Evolutionary conservation across 1,140 invertebrate species (phyloP), one percentile per base, ranked within the genome.

Genomic region (Danaus plexippus): DNA sequence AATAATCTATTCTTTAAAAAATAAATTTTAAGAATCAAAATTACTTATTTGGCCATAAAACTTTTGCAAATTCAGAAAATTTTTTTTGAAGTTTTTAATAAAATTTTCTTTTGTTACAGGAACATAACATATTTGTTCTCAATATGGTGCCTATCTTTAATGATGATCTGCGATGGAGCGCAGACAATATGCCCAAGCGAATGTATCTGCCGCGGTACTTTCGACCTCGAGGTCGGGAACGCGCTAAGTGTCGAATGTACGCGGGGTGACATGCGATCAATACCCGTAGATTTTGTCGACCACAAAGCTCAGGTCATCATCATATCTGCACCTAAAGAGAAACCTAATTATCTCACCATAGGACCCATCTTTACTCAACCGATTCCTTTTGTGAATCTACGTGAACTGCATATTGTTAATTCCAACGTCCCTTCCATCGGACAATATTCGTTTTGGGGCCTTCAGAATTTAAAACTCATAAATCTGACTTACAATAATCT

Each of bases 371-470:
- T 94, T 77, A 88, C 89, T 10, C 87, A 89, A 52, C 85, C 85
- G 0, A 65, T 67, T 18, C 73, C 87, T 43, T 93, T 94, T 72
- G 84, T 83, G 44, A 88, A 91, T 49, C 85, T 96, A 22, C 90
- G 92, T 76, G 92, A 94, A 76, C 82, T 96, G 1, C 91, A 92
- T 66, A 94, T 96, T 43, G 91, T 90, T 1, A 89, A 91, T 57
- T 94, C 93, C 1, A 92, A 92, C 69, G 85, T 96, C 6, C 93
- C 94, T 1, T 92, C 92, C 10, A 92, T 96, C 56, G 94, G 94
- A 0, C 89, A 90, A 56, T 90, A 93, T 69, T 93, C 94, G 9
- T 94, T 96, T 75, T 94, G 91, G 90, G 92, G 92, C 2, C 88
- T 94, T 1, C 89, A 88, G 53, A 90, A 91, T 55, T 84, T 95